These are phyloP conservation scores for Hirudo medicinalis DNA, from an alignment of 1,140 invertebrate genomes.

Conservation along the genomic window DNA sequence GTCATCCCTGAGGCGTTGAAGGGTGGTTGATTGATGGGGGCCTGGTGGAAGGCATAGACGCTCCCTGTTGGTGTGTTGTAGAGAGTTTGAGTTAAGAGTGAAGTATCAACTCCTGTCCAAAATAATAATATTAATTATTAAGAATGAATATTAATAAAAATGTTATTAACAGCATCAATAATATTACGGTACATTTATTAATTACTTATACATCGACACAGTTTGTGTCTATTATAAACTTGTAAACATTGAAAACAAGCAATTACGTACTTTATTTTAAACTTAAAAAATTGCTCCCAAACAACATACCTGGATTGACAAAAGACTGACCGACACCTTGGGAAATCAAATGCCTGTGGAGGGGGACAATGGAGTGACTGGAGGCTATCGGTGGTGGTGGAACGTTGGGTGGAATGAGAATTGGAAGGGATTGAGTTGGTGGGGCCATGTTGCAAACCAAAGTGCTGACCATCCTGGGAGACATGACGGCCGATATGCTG, in stretches of 20 bases:
- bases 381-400: background rate
- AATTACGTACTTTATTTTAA: background rate
- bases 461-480: constrained; percentile 36
- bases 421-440: background rate
- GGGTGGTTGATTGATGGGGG: background rate
- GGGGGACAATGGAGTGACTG: background rate
- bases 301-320: background rate
- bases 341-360: background rate
- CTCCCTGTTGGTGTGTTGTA: background rate
- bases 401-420: background rate
- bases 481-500: constrained; percentile 48
- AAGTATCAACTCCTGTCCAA: too few species aligned
- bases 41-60: constrained; percentile 3
- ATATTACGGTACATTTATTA: too few species aligned
- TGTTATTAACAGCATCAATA: background rate
- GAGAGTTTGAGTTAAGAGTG: background rate
- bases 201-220: too few species aligned
- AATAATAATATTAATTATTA: too few species aligned
- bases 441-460: background rate
- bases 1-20: background rate
- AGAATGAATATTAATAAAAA: background rate
- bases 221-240: too few species aligned
- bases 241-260: background rate
- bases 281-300: too few species aligned
- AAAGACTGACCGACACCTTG: constrained; percentile 8